Evolutionary conservation across 2,888 invertebrate species (phyloP), one percentile per base, ranked within the genome.

Genomic region (Elysia crispata): DNA sequence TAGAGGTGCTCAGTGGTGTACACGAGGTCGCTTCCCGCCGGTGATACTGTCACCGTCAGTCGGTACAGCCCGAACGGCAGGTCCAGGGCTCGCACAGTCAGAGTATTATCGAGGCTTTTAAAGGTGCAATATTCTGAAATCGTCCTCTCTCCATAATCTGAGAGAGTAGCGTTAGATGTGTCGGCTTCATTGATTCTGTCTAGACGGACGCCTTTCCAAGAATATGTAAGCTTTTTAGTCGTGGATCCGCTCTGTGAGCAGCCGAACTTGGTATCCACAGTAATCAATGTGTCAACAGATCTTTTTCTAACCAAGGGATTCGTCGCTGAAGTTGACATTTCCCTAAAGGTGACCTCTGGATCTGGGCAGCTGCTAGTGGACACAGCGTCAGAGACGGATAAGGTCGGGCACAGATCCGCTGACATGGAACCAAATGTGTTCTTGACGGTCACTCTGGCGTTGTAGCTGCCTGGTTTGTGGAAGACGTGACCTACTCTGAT

Each of bases 371-470:
- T 50, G 1, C 76, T 28, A 15, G 69, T 49, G 31, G 72, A 28
- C 1, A 49, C 23, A 1, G 62, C 62, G 15, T 30, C 86, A 0
- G 90, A 88, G 30, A 87, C 83, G 11, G 41, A 41, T 1, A 91
- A 84, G 1, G 81, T 81, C 0, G 90, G 90, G 83, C 91, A 91
- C 6, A 91, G 85, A 1, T 73, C 79, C 11, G 88, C 86, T 25
- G 78, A 80, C 20, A 83, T 86, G 15, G 78, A 77, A 25, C 87
- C 86, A 76, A 91, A 91, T 5, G 81, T 83, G 78, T 91, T 91
- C 31, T 73, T 73, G 1, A 85, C 89, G 0, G 80, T 87, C 1
- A 87, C 88, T 30, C 82, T 85, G 49, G 90, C 85, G 0, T 77
- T 77, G 78, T 83, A 91, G 8, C 80, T 73, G 20, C 91, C 91